Conservation (phyloP, 2,888 invertebrate species). For the Sesia apiformis region DNA sequence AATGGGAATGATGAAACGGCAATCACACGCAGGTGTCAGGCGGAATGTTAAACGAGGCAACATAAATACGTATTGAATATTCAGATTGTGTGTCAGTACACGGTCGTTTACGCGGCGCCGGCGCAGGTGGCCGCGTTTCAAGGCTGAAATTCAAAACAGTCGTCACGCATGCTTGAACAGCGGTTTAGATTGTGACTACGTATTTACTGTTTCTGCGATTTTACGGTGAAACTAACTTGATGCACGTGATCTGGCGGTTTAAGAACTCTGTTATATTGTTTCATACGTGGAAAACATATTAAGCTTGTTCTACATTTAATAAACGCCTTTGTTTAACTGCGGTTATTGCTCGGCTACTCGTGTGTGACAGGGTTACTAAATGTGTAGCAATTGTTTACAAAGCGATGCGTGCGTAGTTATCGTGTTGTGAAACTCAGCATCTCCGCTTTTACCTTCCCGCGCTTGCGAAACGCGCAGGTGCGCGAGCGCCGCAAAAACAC, state of each 20-base stretch:
- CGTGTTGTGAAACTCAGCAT: conserved; percentile 67
- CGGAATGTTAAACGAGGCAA: conserved; percentile 61
- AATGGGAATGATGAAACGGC: conserved; percentile 32
- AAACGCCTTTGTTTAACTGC: neutral
- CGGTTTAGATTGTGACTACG: conserved; percentile 41
- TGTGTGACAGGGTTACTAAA: neutral
- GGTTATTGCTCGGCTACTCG: neutral
- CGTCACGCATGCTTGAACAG: conserved; percentile 69
- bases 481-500: conserved; percentile 68
- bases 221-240: conserved; percentile 13
- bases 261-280: conserved; percentile 2
- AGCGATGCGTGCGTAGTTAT: conserved; percentile 36
- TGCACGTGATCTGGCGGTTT: conserved; percentile 3
- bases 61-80: conserved; percentile 70
- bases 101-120: conserved; percentile 76
- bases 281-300: conserved; percentile 7
- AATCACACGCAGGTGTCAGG: conserved; percentile 60
- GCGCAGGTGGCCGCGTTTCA: conserved; percentile 77
- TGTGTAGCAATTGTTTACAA: conserved; percentile 19
- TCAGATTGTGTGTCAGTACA: conserved; percentile 71
- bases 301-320: conserved; percentile 1
- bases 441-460: conserved; percentile 69
- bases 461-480: conserved; percentile 77
- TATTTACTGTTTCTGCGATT: conserved; percentile 19
- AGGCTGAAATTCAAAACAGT: conserved; percentile 75